These are phyloP conservation scores for Meriones psammophilus DNA, from an alignment of 2,797 vertebrate species.

Conservation along the genomic window DNA sequence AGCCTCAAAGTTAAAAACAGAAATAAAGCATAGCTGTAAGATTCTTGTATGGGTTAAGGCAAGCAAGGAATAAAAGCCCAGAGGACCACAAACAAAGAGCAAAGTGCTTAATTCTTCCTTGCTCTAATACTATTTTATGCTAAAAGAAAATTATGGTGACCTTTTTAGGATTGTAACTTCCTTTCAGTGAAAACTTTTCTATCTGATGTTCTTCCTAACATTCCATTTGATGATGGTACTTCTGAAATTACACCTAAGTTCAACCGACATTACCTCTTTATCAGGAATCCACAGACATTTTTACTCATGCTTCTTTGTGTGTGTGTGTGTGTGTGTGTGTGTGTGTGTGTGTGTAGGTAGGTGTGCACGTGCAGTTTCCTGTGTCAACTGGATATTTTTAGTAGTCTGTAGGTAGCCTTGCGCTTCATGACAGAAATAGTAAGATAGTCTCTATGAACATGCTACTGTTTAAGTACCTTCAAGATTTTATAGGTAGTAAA, in stretches of 20 bases:
- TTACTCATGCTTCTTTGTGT: not conserved
- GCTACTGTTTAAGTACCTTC: not conserved
- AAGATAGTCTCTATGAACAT: conserved; percentile 7
- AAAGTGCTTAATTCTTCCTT: conserved; percentile 3
- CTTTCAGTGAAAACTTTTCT: not conserved
- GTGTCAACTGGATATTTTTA: not conserved
- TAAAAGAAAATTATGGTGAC: not conserved
- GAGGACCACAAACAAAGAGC: not conserved
- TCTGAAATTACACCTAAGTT: conserved; percentile 53
- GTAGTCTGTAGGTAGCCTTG: conserved; percentile 33
- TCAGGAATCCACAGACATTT: not conserved
- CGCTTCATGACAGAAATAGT: conserved; percentile 43
- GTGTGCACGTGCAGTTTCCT: not conserved
- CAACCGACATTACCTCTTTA: not conserved
- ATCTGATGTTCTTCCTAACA: conserved; percentile 32
- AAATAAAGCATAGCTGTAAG: not conserved
- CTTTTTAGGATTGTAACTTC: not conserved
- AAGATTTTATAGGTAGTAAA: not conserved
- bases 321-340: not conserved
- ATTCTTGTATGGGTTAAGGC: not conserved
- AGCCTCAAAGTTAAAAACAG: not conserved
- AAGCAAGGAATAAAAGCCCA: not conserved
- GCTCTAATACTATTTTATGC: not conserved
- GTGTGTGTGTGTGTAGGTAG: not conserved
- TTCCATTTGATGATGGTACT: not conserved